Base-by-base conservation (phyloP, 2,113 vertebrate genomes). In the Tetrax tetrax region DNA sequence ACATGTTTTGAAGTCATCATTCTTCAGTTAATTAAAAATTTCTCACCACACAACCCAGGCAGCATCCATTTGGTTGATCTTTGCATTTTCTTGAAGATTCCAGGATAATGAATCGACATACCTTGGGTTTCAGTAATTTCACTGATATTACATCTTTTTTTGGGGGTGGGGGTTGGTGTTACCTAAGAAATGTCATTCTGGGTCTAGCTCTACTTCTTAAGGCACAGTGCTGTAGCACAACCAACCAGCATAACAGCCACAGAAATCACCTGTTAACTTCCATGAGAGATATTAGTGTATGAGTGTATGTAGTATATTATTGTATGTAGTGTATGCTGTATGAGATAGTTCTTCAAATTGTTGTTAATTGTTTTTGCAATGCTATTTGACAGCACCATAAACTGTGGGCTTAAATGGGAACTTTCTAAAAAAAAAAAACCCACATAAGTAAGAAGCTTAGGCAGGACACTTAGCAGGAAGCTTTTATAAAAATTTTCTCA, bases 1-100 rank as follows among this genome's bases (percentile, higher is more conserved):
- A 87, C 28, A 5, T 17, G 18, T 97, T 97, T 89, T 96, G 90
- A 87, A 79, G 92, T 57, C 90, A 81, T 75, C 77, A 61, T 29
- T 59, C 56, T 54, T 48, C 47, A 54, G 56, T 48, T 59, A 80
- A 48, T 48, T 21, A 69, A 83, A 51, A 76, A 31, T 72, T 53
- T 81, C 29, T 78, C 24, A 24, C 48, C 51, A 75, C 6, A 22
- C 12, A 90, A 63, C 41, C 56, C 33, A 59, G 37, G 43, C 14
- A 24, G 18, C 57, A 83, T 72, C 72, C 77, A 84, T 43, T 78
- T 91, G 43, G 65, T 57, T 76, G 72, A 82, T 22, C 22, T 87
- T 53, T 53, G 4, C 31, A 16, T 66, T 71, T 87, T 64, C 64
- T 35, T 4, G 6, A 68, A 63, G 48, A 66, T 43, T 76, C 5